Conservation (phyloP, 2,888 invertebrate species). For the Drosophila anomelani region DNA sequence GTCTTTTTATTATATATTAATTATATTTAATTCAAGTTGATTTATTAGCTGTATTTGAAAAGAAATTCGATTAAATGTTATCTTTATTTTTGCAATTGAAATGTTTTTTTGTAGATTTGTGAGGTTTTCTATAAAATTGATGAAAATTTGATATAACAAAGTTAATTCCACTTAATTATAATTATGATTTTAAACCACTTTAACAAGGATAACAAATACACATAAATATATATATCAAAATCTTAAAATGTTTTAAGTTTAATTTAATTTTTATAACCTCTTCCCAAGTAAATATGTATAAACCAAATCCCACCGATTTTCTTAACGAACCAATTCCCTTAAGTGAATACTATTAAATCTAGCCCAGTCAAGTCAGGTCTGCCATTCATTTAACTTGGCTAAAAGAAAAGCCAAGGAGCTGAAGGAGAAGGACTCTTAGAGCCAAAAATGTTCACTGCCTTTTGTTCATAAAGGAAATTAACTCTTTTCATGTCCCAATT, state of each 20-base stretch:
- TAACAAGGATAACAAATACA: background rate
- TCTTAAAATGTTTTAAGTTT: background rate
- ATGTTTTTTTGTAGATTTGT: background rate
- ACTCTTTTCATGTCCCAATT: conserved; percentile 47
- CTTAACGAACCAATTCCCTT: conserved; percentile 9
- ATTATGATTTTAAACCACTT: background rate
- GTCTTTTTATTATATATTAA: background rate
- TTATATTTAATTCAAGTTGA: no score
- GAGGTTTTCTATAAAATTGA: background rate
- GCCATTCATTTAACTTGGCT: background rate
- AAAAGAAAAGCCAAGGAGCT: conserved; percentile 4
- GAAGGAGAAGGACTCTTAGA: conserved; percentile 5
- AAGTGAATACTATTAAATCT: conserved; percentile 16
- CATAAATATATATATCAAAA: background rate
- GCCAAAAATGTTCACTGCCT: conserved; percentile 26
- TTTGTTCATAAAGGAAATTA: conserved; percentile 54
- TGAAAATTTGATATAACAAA: background rate
- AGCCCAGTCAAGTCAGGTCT: background rate
- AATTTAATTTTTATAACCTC: background rate
- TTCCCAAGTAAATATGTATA: background rate
- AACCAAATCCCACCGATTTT: background rate
- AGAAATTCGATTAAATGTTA: background rate
- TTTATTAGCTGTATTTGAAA: background rate
- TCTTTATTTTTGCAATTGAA: background rate
- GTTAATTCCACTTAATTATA: background rate